Base-by-base conservation (phyloP, 2,888 invertebrate species). In the Sinohyriopsis cumingii region DNA sequence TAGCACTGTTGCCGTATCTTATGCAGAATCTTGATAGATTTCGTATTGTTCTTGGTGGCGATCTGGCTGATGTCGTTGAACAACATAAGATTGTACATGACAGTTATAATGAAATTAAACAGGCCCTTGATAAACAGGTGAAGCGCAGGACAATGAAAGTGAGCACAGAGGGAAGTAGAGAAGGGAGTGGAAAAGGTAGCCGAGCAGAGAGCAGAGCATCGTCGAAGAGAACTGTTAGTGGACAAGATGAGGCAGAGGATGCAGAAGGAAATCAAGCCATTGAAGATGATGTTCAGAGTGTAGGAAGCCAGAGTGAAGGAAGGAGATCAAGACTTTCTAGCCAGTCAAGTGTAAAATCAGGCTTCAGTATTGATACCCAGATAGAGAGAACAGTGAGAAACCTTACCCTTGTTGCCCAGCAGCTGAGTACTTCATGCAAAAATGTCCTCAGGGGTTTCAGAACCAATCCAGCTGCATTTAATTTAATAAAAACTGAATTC, bases 341-440 rank as follows among this genome's bases (percentile, higher is more conserved):
- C 67, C 68, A 63, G n/a, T 65, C 68, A 53, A 76, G 76, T 67
- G 65, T 68, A 25, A 65, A 55, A 25, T 80, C 80, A 20, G 71
- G 73, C 53, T 73, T 75, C 65, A 82, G 82, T 67, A 79, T 78
- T 72, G 80, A 82, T 63, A 82, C 79, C 63, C 79, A 85, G 62
- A 80, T 84, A 61, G 86, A 87, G 61, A 75, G 81, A 20, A 82
- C 84, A 9, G 82, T 86, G 76, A 78, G 84, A 68, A 86, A 84
- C 67, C 76, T 88, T 59, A 80, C 82, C 56, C 73, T 86, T 59
- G 86, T 88, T 18, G 89, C 87, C 19, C 83, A 84, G 56, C 86
- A 87, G 76, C 74, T 89, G 63, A 87, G 86, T 69, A 81, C 84
- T 45, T 88, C 88, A 1, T 84, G 84, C 70, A 87, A 87, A 72